Evolutionary conservation across 2,888 invertebrate genomes (phyloP), one percentile per base, ranked within the genome.

Genomic region (Apodemia mormo): DNA sequence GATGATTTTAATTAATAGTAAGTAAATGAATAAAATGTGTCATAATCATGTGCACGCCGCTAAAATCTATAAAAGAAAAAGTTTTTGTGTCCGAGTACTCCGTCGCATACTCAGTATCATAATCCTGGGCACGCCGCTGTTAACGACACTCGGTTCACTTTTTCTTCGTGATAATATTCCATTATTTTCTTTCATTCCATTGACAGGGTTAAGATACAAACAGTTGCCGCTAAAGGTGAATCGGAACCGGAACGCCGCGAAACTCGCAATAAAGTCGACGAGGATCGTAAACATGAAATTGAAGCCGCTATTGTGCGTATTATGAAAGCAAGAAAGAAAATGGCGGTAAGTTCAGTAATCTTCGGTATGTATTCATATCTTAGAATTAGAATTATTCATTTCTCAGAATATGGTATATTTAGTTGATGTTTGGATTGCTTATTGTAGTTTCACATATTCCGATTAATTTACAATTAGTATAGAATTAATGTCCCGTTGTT

Each of bases 221-320:
- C 97, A 68, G 98, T 98, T 76, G 98, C 98, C 65, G 98, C 98
- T 10, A 98, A 98, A 89, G 98, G 98, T 70, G 99, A 99, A 92
- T 98, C 98, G 56, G 99, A 99, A 89, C 99, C 99, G n/a, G 99
- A 99, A 89, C 95, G 99, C 76, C 96, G 97, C 85, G 99, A 99
- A 93, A 99, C 99, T 0, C 96, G 99, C 79, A 98, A 96, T 86
- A 99, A 99, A 92, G 98, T 99, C 66, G 99, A 99, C 86, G 99
- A 99, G 89, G 99, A 99, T 92, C 95, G 99, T 79, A 99, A 99
- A 89, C 99, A 99, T 90, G 99, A 99, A 94, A 99, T 99, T 79
- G 99, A 99, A 94, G 99, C 99, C 67, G 99, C 99, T 75, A 99
- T 99, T 85, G 99, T 99, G 75, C 95, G 99, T 85, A 99, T 99